Base-by-base conservation (phyloP, 2,888 invertebrate genomes). In the Synanthedon andrenaeformis region DNA sequence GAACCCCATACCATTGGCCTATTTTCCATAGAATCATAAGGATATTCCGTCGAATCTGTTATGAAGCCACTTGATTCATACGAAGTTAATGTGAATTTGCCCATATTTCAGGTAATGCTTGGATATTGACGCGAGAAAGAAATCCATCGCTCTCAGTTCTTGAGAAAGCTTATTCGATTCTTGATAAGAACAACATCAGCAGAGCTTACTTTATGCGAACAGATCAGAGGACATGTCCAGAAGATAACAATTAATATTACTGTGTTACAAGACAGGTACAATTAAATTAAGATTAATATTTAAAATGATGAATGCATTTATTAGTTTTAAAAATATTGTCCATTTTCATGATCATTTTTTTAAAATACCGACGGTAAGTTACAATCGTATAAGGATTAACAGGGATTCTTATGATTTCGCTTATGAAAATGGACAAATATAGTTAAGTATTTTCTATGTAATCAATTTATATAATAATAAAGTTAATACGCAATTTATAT, bases 51-150 rank as follows among this genome's bases (percentile, higher is more conserved):
- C 2, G 6, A 10, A 35, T 35, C 8, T 35, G 35, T 10, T 8
- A 35, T 35, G 1, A 35, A 5, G 8, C 8, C 35, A 35, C 35
- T 35, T 35, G 10, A 35, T 35, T 35, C 28, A 28, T 28, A 28
- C 28, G 35, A 35, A 10, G 35, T 35, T 35, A 2, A 8, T 35
- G 10, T 35, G 35, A 35, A 10, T 35, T 35, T 35, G 0, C 35
- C 2, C 6, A 13, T 14, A 45, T 77, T 79, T 23, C 70, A 90
- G 90, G 82, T 58, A 85, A 83, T 56, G 72, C 81, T 1, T 88
- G 93, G 93, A 90, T 93, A 54, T 74, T 93, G 52, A 92, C 92
- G 0, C 87, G 93, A 62, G 86, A 89, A 52, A 81, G 87, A 41
- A 81, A 86, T 52, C 92, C 93, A 14, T 72, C 90, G 0, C 64